These are phyloP conservation scores for Gonocerus acuteangulatus DNA, from an alignment of 2,888 invertebrate genomes.

Conservation along the genomic window DNA sequence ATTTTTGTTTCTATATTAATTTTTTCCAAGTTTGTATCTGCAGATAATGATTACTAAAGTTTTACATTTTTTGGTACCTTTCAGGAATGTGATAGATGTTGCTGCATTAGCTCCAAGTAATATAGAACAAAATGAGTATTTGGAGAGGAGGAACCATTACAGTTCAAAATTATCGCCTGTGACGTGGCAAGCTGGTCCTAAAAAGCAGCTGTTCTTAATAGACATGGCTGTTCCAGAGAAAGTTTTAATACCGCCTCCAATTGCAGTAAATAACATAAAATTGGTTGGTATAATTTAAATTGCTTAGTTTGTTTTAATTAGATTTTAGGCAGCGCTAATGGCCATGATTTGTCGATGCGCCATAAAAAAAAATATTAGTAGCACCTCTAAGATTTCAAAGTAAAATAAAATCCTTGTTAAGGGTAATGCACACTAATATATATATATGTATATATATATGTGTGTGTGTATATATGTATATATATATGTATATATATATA, in stretches of 20 bases:
- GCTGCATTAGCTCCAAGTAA: constrained; percentile 81
- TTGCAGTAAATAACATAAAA: constrained; percentile 56
- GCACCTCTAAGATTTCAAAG: too few relatives aligned
- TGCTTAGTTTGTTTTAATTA: background rate
- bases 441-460: background rate
- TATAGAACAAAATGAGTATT: constrained; percentile 80
- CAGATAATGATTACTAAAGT: constrained; percentile 84
- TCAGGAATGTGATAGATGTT: constrained; percentile 84
- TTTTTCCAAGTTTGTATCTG: too few relatives aligned
- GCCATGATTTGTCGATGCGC: too few relatives aligned
- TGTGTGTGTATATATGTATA: background rate
- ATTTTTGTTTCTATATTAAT: too few relatives aligned
- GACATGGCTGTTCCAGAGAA: constrained; percentile 71
- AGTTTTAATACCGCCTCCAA: constrained; percentile 55
- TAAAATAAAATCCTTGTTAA: too few relatives aligned
- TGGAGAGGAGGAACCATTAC: constrained; percentile 64
- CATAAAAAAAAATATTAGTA: too few relatives aligned
- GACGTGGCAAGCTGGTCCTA: constrained; percentile 40
- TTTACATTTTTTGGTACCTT: background rate
- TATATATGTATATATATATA: too few relatives aligned
- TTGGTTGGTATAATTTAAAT: constrained; percentile 49
- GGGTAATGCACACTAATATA: background rate
- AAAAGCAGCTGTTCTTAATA: constrained; percentile 47
- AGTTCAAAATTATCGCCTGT: constrained; percentile 40
- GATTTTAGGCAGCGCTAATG: too few relatives aligned